phyloP scores from a whole-genome alignment of 2,797 vertebrate species.

The Myotis pilosus region DNA sequence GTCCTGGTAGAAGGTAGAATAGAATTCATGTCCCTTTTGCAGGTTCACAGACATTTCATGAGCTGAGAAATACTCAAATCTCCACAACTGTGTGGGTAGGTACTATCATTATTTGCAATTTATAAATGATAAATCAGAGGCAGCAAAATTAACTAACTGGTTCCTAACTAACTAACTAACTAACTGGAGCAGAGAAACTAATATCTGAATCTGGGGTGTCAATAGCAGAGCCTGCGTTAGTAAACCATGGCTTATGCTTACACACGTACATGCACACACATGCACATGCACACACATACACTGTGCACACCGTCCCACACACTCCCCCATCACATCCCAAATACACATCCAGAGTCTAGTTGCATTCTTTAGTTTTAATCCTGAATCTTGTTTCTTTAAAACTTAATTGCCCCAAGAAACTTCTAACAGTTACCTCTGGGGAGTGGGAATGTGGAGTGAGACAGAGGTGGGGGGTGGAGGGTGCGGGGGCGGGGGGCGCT shows the following conservation, averaged over 20 bases:
- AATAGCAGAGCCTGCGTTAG: not conserved
- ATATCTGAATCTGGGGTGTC: not conserved
- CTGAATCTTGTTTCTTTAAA: constrained; percentile 29
- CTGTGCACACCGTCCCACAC: fast-evolving
- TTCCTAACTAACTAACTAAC: not conserved
- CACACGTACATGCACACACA: fast-evolving
- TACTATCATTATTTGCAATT: not conserved
- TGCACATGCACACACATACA: fast-evolving
- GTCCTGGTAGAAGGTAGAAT: not conserved
- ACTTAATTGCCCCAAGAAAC: not conserved
- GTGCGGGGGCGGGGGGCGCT: not conserved
- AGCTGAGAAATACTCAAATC: not conserved
- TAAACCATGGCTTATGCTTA: not conserved
- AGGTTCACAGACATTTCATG: not conserved
- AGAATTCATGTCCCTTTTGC: not conserved
- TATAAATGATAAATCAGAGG: not conserved
- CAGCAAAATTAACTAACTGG: not conserved
- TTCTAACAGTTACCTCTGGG: not conserved
- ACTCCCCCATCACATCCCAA: not conserved
- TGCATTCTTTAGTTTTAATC: not conserved
- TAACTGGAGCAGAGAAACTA: not conserved
- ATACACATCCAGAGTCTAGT: not conserved
- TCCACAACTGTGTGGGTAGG: not conserved
- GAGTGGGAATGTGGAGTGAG: not conserved
- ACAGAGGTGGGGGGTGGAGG: too few relatives aligned